Percentiles rank a stretch among this genome's conserved stretches.
phyloP scores from a whole-genome alignment of 2,113 vertebrate species.

The Phrynocephalus versicolor region DNA sequence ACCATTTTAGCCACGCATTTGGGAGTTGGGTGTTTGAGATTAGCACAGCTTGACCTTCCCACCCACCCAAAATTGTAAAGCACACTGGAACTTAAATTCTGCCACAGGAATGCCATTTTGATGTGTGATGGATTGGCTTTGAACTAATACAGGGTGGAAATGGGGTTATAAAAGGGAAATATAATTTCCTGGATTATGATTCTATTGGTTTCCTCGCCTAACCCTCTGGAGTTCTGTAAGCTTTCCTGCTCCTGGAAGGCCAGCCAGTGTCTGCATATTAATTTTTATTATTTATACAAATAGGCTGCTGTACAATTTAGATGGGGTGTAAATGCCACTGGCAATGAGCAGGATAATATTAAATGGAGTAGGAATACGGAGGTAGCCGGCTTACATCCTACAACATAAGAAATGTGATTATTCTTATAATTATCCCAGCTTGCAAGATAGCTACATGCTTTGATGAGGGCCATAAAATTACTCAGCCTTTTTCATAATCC shows the following conservation, averaged over 20 bases:
- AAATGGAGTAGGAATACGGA: not conserved
- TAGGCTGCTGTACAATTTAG: not conserved
- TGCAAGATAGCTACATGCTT: conserved; percentile 38
- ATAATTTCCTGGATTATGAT: not conserved
- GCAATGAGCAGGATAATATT: not conserved
- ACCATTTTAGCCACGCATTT: not conserved
- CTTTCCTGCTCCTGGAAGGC: not conserved
- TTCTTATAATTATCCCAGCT: conserved; percentile 30
- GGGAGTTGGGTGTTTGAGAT: not conserved
- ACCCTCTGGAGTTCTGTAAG: not conserved
- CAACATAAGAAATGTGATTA: conserved; percentile 29
- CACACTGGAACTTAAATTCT: not conserved
- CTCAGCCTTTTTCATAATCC: conserved; percentile 16
- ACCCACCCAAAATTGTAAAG: not conserved
- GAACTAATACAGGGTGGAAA: conserved; percentile 18
- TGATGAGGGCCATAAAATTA: conserved; percentile 38
- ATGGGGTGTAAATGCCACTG: not conserved
- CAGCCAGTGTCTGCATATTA: not conserved
- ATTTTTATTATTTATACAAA: conserved; percentile 20
- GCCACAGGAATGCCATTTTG: conserved; percentile 19
- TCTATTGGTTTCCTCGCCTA: not conserved
- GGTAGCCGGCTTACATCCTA: conserved; percentile 32
- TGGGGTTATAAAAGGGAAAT: conserved; percentile 39
- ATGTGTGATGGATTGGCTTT: conserved; percentile 25
- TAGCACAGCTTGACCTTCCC: not conserved